Conservation (phyloP, 1,140 invertebrate genomes). For the Leptopilina clavipes region DNA sequence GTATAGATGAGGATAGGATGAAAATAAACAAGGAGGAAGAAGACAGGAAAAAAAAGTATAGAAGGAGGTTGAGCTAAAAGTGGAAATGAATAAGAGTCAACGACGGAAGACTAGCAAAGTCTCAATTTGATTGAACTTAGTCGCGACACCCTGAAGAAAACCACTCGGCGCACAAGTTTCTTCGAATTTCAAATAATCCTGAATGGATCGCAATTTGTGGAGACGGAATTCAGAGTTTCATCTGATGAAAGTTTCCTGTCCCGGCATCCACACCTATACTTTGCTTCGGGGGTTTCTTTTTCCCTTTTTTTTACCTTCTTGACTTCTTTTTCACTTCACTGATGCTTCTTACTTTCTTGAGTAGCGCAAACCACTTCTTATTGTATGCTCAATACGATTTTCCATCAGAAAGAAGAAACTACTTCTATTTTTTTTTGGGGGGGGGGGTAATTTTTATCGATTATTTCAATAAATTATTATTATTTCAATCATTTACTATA, state of each 20-base stretch:
- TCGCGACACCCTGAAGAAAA: constrained; percentile 62
- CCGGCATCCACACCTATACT: constrained; percentile 43
- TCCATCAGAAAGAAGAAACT: too few species aligned
- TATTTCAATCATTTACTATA: too few species aligned
- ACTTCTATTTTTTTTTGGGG: too few species aligned
- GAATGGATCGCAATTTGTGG: constrained; percentile 71
- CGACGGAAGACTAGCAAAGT: constrained; percentile 61
- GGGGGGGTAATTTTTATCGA: too few species aligned
- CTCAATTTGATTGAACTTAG: constrained; percentile 69
- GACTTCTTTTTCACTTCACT: constrained; percentile 30
- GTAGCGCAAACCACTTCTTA: constrained; percentile 14
- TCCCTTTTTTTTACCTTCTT: constrained; percentile 1
- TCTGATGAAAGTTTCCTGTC: constrained; percentile 59
- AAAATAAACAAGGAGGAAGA: constrained; percentile 15
- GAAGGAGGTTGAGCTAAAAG: constrained; percentile 26
- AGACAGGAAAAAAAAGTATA: background rate
- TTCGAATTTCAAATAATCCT: constrained; percentile 70
- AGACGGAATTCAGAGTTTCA: constrained; percentile 60
- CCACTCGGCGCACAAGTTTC: constrained; percentile 61
- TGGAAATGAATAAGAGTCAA: background rate
- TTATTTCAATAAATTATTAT: too few species aligned
- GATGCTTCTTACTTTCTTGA: constrained; percentile 8
- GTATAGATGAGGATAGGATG: constrained; percentile 43
- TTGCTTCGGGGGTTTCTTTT: background rate
- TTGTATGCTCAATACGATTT: background rate